Evolutionary conservation across 2,888 invertebrate genomes (phyloP).

Genomic region (Leucozona laternaria): DNA sequence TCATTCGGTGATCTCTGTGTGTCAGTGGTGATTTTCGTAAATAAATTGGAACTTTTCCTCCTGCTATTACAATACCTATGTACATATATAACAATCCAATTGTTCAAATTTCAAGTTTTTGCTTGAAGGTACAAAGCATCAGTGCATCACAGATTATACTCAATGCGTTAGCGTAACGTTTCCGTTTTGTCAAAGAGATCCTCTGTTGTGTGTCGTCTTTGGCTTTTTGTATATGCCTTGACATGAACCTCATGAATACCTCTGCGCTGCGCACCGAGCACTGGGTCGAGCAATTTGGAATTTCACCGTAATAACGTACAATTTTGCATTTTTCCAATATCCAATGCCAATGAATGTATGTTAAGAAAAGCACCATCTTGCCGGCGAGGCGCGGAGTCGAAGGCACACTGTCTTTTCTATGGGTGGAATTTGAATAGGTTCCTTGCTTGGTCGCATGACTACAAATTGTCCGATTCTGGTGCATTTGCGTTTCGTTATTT

Average conservation of each 20-base stretch:
- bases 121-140: neutral
- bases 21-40: constrained; percentile 68
- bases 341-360: constrained; percentile 3
- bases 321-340: constrained; percentile 49
- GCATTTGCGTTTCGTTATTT: constrained; percentile 39
- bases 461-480: constrained; percentile 55
- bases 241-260: constrained; percentile 69
- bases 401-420: constrained; percentile 8
- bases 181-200: constrained; percentile 68
- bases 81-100: constrained; percentile 59
- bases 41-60: constrained; percentile 67
- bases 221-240: neutral
- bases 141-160: no score
- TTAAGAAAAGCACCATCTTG: neutral
- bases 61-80: neutral
- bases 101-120: constrained; percentile 21
- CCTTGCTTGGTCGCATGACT: constrained; percentile 40
- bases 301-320: constrained; percentile 72
- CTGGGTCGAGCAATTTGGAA: constrained; percentile 61
- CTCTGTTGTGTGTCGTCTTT: constrained; percentile 21
- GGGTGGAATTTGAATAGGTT: constrained; percentile 39
- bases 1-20: constrained; percentile 63
- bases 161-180: constrained; percentile 56
- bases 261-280: constrained; percentile 30
- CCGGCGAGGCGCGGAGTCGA: neutral